A percentile compares a stretch with the other conserved stretches of the same genome.
These are phyloP conservation scores for Sus scrofa DNA, from an alignment of 2,113 vertebrate species.

Conservation along the genomic window DNA sequence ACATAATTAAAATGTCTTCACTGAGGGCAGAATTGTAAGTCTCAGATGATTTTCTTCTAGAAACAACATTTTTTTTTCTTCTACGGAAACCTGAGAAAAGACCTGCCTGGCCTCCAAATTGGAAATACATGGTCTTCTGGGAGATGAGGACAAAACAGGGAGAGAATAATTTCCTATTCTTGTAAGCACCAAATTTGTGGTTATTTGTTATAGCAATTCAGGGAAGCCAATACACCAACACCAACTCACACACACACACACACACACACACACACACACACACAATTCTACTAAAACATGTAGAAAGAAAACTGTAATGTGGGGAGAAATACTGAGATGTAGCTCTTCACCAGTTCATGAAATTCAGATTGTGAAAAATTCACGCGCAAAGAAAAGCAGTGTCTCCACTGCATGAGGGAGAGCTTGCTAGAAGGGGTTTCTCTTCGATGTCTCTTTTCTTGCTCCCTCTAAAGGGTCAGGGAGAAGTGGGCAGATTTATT, in stretches of 20 bases:
- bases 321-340: background rate
- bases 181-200: background rate
- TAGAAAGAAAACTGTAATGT: background rate
- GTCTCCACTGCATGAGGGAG: background rate
- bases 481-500: background rate
- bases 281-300: background rate
- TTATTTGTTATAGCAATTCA: background rate
- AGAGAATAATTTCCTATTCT: background rate
- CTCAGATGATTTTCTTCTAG: constrained; percentile 27
- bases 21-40: constrained; percentile 23
- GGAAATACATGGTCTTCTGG: background rate
- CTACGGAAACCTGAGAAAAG: background rate
- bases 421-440: background rate
- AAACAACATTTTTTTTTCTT: background rate
- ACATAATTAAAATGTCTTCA: constrained; percentile 67
- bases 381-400: background rate
- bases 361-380: background rate
- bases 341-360: background rate
- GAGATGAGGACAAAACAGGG: background rate
- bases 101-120: background rate
- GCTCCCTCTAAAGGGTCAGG: background rate
- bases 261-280: background rate
- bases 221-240: background rate
- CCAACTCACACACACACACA: background rate
- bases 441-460: background rate